Base-by-base conservation (phyloP, 2,797 vertebrate species). In the Aplochiton taeniatus region DNA sequence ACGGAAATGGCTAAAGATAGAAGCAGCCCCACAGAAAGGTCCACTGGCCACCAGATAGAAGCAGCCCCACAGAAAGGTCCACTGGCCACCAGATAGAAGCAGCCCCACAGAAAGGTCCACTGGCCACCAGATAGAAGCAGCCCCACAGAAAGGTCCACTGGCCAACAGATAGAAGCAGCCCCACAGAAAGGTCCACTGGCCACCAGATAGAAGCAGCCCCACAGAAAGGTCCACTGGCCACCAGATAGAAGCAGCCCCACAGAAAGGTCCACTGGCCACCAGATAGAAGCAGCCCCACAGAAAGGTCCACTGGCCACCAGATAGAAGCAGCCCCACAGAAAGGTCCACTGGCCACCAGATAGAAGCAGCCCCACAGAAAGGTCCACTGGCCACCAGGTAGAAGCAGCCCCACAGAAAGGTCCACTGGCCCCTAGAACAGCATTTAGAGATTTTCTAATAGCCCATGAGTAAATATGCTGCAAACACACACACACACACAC, bases 1-100 rank as follows among this genome's bases (percentile, higher is more conserved):
- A 77, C 75, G 75, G 87, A 88, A 87, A 81, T 56, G 69, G 80
- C 85, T 89, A 92, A 90, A 92, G 77, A 91, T 91, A 92, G 91
- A 74, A 80, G 70, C 67, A 54, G 61, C 74, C 76, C 75, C 11
- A 6, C 44, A 61, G 70, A 62, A 66, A 70, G 72, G 68, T 58
- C 85, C 75, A 82, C 84, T 81, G 87, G 87, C 76, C 83, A 84
- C 66, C 57, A 78, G 77, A 91, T 91, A 92, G 91, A 74, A 80
- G 70, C 67, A 54, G 61, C 74, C 76, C 75, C 11, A 6, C 44
- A 61, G 70, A 62, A 66, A 70, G 72, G 68, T 58, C 85, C 75
- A 82, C 84, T 81, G 87, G 87, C 76, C 83, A 84, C 66, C 57
- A 78, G 77, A 91, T 91, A 92, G 91, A 74, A 80, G 70, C 67